Conservation (phyloP, 2,888 invertebrate species). For the Halocaridina rubra region DNA sequence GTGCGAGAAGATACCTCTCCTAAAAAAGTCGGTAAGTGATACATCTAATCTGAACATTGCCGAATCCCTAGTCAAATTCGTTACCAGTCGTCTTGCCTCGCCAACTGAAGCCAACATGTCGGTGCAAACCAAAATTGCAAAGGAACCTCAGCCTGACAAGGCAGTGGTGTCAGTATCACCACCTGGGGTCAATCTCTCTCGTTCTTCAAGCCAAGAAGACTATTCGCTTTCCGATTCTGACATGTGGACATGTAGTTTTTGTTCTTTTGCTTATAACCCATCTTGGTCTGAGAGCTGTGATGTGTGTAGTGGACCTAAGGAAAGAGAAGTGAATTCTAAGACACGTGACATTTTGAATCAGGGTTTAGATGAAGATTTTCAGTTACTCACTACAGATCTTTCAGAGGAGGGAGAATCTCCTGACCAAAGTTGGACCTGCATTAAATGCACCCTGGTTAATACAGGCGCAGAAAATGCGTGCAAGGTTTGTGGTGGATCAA, state of each 20-base stretch:
- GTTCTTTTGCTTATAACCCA: constrained; percentile 63
- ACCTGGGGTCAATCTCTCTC: constrained; percentile 33
- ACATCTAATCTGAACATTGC: constrained; percentile 45
- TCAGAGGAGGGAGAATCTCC: constrained; percentile 52
- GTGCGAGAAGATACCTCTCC: not conserved
- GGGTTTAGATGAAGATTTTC: constrained; percentile 60
- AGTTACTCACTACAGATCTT: constrained; percentile 55
- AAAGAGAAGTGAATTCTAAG: constrained; percentile 26
- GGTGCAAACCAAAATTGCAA: constrained; percentile 8
- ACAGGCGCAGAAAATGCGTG: constrained; percentile 58
- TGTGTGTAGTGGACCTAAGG: constrained; percentile 46
- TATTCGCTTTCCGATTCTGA: constrained; percentile 51
- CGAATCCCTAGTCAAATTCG: constrained; percentile 51
- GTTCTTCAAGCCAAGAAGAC: constrained; percentile 29
- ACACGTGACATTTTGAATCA: constrained; percentile 55
- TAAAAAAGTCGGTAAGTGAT: constrained; percentile 38
- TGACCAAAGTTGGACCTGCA: constrained; percentile 61
- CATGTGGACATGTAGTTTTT: constrained; percentile 61
- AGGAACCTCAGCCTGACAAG: constrained; percentile 22
- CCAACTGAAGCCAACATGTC: constrained; percentile 28
- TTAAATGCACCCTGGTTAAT: constrained; percentile 62
- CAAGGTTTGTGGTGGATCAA: constrained; percentile 59
- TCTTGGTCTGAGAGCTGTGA: constrained; percentile 62
- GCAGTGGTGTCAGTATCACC: not conserved
- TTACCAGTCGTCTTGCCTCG: constrained; percentile 40